Base-by-base conservation (phyloP, 2,113 vertebrate genomes). In the Tretioscincus oriximinensis region DNA sequence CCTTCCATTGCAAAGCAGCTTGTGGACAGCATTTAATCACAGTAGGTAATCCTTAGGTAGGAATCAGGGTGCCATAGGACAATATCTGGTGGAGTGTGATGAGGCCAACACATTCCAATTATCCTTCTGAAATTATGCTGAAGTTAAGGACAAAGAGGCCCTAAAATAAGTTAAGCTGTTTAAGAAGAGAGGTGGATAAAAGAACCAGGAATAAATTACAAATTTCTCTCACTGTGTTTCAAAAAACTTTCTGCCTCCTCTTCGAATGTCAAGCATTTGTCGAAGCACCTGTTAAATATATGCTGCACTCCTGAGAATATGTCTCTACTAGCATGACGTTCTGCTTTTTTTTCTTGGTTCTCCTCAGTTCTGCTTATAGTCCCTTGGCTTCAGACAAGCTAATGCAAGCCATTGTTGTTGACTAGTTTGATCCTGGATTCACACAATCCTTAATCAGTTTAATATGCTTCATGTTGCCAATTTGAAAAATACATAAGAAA, bases 371-470 rank as follows among this genome's bases (percentile, higher is more conserved):
- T 89, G 67, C 70, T 80, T 60, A 68, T 2, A 69, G 24, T 12
- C 58, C 18, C 7, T 73, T 78, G 70, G 77, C 85, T 90, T 86
- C 81, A 87, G 10, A 86, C 58, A 49, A 47, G 77, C 31, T 76
- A 90, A 81, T 72, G 28, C 49, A 90, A 88, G 67, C 58, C 78
- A 83, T 85, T 91, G 71, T 88, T 90, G 87, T 82, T 86, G 88
- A 26, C 88, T 58, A 85, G 88, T 81, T 90, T 91, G 90, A 90
- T 93, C 87, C 83, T 88, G 82, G 90, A 91, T 91, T 87, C 91
- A 88, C 86, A 90, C 22, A 91, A 86, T 90, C 89, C 87, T 90
- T 93, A 93, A 92, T 93, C 88, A 93, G 90, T 93, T 94, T 92
- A 93, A 90, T 92, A 93, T 90, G 91, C 88, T 92, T 93, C 28